Percentiles rank a stretch among this genome's conserved stretches.
Evolutionary conservation across 2,113 vertebrate species (phyloP).

Genomic region (Caracal caracal): DNA sequence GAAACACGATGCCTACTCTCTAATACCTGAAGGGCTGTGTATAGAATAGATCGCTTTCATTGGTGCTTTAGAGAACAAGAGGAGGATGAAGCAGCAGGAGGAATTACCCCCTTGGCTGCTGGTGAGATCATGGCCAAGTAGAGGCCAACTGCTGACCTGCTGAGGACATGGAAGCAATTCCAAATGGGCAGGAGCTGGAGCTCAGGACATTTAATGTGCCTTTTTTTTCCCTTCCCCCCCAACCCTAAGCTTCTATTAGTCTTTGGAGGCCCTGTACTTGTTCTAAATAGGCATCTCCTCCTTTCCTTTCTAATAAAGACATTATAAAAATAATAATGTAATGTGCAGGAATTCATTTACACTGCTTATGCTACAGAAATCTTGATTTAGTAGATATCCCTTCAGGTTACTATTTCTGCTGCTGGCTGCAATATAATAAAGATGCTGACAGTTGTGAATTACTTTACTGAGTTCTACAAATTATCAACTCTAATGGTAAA

Average conservation of each 20-base stretch:
- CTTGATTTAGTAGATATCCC: conserved; percentile 67
- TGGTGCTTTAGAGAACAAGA: background rate
- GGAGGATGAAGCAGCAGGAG: background rate
- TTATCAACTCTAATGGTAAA: conserved; percentile 81
- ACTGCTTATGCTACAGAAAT: conserved; percentile 75
- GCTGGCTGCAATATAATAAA: conserved; percentile 85
- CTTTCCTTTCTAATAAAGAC: conserved; percentile 65
- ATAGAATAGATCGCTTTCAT: background rate
- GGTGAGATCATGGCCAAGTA: background rate
- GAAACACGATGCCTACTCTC: background rate
- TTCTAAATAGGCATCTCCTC: conserved; percentile 65
- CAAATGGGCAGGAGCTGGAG: background rate
- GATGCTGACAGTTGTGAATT: conserved; percentile 87
- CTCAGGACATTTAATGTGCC: background rate
- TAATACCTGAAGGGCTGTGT: background rate
- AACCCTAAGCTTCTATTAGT: background rate
- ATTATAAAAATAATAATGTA: conserved; percentile 78
- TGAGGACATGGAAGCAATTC: background rate
- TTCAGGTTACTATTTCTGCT: conserved; percentile 80
- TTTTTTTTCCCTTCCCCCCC: background rate
- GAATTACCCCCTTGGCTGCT: background rate
- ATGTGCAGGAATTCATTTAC: conserved; percentile 74
- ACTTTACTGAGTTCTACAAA: conserved; percentile 86
- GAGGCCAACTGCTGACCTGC: background rate
- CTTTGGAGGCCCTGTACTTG: background rate